phyloP scores from a whole-genome alignment of 1,140 invertebrate genomes.

The Augochlora pura region DNA sequence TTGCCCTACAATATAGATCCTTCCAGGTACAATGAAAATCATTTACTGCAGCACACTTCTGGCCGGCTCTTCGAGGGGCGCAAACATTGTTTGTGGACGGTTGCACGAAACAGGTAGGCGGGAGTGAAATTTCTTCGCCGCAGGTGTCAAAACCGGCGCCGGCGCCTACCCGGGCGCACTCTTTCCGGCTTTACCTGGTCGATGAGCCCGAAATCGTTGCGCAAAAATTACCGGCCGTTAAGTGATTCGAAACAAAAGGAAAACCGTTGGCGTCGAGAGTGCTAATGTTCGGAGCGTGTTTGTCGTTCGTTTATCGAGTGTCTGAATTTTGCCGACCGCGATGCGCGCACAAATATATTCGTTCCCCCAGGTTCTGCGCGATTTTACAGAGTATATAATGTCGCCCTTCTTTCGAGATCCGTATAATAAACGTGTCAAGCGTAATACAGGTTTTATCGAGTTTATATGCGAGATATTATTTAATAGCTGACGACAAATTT shows the following conservation, averaged over 20 bases:
- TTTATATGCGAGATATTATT: too few species aligned
- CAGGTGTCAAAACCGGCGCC: conserved; percentile 60
- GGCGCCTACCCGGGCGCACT: conserved; percentile 60
- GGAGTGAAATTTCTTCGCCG: conserved; percentile 40
- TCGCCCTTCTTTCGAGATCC: too few species aligned
- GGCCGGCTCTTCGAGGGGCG: neutral
- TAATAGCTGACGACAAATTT: too few species aligned
- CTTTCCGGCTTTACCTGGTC: conserved; percentile 58
- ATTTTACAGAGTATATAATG: neutral
- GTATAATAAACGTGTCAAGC: too few species aligned
- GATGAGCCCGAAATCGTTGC: conserved; percentile 51
- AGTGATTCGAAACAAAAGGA: conserved; percentile 19
- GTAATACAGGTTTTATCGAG: too few species aligned
- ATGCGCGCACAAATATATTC: conserved; percentile 12
- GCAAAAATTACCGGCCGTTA: conserved; percentile 71
- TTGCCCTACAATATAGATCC: neutral
- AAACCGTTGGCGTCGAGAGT: neutral
- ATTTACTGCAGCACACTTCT: neutral
- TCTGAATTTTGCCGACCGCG: neutral
- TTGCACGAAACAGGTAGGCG: conserved; percentile 31
- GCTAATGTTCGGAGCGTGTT: conserved; percentile 29
- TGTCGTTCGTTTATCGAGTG: conserved; percentile 28
- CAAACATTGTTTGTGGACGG: conserved; percentile 32
- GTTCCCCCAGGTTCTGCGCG: neutral
- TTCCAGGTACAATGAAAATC: neutral